phyloP scores from a whole-genome alignment of 2,888 invertebrate species.

The Heteromurus nitidus region DNA sequence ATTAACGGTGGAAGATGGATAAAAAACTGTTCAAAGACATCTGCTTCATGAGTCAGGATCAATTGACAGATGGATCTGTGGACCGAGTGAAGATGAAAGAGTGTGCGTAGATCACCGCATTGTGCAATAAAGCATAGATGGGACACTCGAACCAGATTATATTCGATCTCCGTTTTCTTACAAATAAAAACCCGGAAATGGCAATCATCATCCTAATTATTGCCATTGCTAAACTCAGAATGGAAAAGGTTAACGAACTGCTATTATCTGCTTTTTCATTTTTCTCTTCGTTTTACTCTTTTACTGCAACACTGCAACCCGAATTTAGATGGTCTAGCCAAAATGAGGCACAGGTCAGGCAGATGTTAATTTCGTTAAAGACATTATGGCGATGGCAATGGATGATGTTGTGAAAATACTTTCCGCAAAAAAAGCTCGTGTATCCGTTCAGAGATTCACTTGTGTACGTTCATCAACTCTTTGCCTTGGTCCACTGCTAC shows the following conservation, averaged over 20 bases:
- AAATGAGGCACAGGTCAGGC: conserved; percentile 5
- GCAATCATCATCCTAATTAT: conserved; percentile 50
- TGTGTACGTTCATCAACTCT: no score
- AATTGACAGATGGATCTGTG: conserved; percentile 51
- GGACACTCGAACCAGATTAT: background rate
- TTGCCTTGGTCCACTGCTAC: no score
- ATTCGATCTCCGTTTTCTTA: background rate
- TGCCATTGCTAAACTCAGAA: conserved; percentile 3
- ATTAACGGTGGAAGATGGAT: conserved; percentile 33
- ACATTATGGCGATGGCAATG: no score
- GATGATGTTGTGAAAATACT: no score
- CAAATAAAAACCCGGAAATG: conserved; percentile 60
- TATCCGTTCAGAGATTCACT: no score
- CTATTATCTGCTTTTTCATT: conserved; percentile 4
- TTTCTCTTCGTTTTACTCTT: no score
- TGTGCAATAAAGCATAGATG: no score
- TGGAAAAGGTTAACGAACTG: conserved; percentile 56
- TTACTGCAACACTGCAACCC: no score
- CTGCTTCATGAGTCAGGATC: conserved; percentile 19
- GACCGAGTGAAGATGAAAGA: conserved; percentile 19
- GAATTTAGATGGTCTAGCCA: background rate
- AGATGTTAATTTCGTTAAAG: conserved; percentile 1
- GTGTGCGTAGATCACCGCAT: background rate
- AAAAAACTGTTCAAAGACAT: conserved; percentile 36
- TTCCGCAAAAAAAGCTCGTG: no score